These are phyloP conservation scores for Bubo scandiacus DNA, from an alignment of 2,113 vertebrate genomes.

Conservation along the genomic window DNA sequence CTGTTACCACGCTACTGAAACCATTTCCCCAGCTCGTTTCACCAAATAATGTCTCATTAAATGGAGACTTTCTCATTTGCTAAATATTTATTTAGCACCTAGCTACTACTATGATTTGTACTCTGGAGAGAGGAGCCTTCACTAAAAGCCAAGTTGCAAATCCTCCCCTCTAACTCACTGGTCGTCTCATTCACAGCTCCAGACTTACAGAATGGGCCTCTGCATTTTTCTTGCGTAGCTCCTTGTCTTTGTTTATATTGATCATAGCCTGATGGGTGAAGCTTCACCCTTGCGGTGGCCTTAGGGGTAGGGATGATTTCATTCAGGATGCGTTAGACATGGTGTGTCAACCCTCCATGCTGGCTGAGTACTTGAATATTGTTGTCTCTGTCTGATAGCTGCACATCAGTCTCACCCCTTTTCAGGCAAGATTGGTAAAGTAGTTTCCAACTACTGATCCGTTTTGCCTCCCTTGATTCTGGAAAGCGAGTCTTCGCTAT, in stretches of 20 bases:
- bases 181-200: not conserved
- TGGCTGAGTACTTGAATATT: not conserved
- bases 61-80: not conserved
- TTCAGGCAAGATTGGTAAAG: not conserved
- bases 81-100: conserved; percentile 31
- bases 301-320: not conserved
- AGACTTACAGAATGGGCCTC: not conserved
- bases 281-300: not conserved
- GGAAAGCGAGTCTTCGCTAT: not conserved
- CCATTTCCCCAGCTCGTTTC: not conserved
- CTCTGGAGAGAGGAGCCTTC: not conserved
- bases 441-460: not conserved
- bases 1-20: not conserved
- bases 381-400: not conserved
- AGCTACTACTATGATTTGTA: not conserved
- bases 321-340: not conserved
- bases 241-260: not conserved
- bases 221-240: not conserved
- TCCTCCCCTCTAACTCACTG: not conserved
- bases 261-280: not conserved
- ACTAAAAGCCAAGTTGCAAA: not conserved
- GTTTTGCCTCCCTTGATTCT: not conserved
- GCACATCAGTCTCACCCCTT: not conserved
- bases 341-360: not conserved
- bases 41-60: conserved; percentile 4